Conservation (phyloP, 2,797 vertebrate species). For the Parauchenoglanis punctatus region DNA sequence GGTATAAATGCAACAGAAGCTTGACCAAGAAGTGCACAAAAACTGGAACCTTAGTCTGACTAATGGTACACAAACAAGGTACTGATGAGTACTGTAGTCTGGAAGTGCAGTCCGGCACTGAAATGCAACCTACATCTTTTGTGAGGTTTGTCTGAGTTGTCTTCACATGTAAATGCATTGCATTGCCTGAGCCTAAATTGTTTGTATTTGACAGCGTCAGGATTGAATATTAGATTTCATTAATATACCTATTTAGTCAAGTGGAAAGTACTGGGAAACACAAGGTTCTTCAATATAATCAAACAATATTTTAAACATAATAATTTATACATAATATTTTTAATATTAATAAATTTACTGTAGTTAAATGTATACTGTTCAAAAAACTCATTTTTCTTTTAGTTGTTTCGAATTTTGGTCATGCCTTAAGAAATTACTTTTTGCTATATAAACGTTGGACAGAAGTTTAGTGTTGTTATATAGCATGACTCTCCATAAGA, state of each 20-base stretch:
- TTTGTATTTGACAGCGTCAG: neutral
- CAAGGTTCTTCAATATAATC: conserved; percentile 3
- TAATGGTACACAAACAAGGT: no score
- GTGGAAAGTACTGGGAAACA: neutral
- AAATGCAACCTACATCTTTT: neutral
- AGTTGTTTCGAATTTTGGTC: neutral
- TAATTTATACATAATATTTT: neutral
- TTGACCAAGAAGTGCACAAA: no score
- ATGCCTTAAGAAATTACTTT: neutral
- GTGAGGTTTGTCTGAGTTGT: neutral
- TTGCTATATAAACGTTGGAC: neutral
- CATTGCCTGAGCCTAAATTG: neutral
- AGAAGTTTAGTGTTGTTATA: neutral
- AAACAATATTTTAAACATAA: neutral
- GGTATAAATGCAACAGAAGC: no score
- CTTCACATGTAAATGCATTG: neutral
- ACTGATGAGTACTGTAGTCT: no score
- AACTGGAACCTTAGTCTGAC: no score
- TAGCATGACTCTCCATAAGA: neutral
- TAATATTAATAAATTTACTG: neutral
- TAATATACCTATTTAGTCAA: neutral
- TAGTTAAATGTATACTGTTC: neutral
- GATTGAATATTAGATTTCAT: neutral
- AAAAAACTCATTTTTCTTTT: neutral
- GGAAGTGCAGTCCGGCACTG: no score